phyloP scores from a whole-genome alignment of 2,797 vertebrate genomes.

The Buceros bicornis region DNA sequence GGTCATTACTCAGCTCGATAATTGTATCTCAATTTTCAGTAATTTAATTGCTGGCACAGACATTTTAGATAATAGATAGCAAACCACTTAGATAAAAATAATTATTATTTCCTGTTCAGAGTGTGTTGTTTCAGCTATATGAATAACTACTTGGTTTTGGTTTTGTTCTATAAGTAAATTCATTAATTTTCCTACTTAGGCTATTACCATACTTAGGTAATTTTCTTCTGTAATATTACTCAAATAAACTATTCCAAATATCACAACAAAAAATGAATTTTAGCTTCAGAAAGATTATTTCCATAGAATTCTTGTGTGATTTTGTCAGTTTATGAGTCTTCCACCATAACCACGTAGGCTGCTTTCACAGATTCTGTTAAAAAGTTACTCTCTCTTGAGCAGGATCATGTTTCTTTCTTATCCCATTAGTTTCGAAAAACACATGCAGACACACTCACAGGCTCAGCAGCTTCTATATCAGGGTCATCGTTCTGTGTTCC shows the following conservation, averaged over 20 bases:
- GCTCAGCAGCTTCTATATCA: slow-evolving; percentile 26
- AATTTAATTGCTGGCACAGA: neutral
- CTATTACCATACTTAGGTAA: neutral
- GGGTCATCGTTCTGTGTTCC: neutral
- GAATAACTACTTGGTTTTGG: neutral
- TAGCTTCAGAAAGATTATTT: neutral
- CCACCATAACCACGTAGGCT: neutral
- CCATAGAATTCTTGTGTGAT: neutral
- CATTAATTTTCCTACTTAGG: neutral
- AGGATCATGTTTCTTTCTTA: neutral
- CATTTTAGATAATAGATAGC: neutral
- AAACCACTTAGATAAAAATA: neutral
- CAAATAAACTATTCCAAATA: neutral
- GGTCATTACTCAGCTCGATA: neutral
- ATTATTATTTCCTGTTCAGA: neutral
- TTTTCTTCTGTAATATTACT: neutral
- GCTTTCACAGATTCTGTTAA: neutral
- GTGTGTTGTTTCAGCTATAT: neutral
- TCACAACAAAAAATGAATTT: neutral
- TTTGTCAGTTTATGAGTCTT: neutral
- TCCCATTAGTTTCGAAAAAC: neutral
- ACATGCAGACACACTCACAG: slow-evolving; percentile 27
- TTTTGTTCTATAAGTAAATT: neutral
- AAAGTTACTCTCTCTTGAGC: neutral
- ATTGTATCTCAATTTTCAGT: neutral